These are phyloP conservation scores for Drosophila watanabei DNA, from an alignment of 1,140 invertebrate species.

Conservation along the genomic window DNA sequence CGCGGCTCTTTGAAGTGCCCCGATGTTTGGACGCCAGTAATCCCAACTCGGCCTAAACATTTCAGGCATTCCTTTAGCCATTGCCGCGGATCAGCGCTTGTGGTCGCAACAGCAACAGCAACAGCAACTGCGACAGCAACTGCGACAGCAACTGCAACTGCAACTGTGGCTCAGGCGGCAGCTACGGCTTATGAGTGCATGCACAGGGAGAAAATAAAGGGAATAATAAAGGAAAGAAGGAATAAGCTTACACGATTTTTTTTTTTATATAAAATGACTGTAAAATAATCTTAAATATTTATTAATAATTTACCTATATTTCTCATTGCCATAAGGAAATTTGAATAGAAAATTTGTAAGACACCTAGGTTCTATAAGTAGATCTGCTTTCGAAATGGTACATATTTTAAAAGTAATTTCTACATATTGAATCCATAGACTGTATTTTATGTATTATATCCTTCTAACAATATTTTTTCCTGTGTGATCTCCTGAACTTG, in stretches of 20 bases:
- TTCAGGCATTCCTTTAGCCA: conserved; percentile 76
- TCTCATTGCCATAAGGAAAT: not conserved
- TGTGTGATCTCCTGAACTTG: conserved; percentile 31
- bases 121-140: conserved; percentile 13
- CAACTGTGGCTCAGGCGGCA: conserved; percentile 22
- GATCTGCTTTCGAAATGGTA: not conserved
- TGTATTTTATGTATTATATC: not conserved
- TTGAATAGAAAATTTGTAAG: not conserved
- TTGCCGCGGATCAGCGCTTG: conserved; percentile 61
- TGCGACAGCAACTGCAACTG: conserved; percentile 22
- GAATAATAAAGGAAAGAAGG: not conserved
- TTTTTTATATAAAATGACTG: not conserved
- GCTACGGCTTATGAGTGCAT: conserved; percentile 7
- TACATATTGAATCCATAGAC: no score
- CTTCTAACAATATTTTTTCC: not conserved
- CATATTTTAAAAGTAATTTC: no score
- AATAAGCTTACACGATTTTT: not conserved
- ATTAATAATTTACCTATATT: no score
- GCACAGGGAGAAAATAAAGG: conserved; percentile 16
- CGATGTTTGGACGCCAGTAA: conserved; percentile 83
- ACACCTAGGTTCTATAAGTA: not conserved
- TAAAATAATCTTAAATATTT: not conserved
- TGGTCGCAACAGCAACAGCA: conserved; percentile 30
- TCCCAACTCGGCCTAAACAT: conserved; percentile 80
- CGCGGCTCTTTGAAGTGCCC: conserved; percentile 71